A percentile compares a stretch with the other conserved stretches of the same genome.
Conservation (phyloP, 2,888 invertebrate species). For the Pollenia angustigena region DNA sequence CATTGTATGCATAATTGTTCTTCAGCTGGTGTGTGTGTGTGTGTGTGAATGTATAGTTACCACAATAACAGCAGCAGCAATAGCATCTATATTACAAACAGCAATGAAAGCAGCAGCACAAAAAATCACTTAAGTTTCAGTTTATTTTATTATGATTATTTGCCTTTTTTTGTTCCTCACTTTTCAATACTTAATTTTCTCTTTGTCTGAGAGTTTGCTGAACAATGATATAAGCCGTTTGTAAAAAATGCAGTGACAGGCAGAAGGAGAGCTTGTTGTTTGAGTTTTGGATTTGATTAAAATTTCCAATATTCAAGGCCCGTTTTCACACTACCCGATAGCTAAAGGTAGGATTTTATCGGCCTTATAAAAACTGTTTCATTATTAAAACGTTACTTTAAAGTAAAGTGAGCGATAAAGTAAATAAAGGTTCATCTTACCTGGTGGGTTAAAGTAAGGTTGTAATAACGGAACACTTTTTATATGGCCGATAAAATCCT, state of each 20-base stretch:
- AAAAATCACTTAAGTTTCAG: constrained; percentile 67
- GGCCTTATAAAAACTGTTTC: no score
- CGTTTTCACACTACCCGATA: no score
- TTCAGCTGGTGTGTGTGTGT: constrained; percentile 33
- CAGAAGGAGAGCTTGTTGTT: no score
- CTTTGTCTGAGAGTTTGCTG: background rate
- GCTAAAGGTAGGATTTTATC: no score
- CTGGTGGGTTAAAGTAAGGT: no score
- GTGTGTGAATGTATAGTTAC: background rate
- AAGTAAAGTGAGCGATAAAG: no score
- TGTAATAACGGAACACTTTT: no score
- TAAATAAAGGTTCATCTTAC: no score
- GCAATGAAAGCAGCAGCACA: constrained; percentile 42
- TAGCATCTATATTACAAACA: constrained; percentile 16
- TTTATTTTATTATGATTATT: constrained; percentile 53
- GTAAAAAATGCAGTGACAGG: background rate
- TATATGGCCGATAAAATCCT: no score
- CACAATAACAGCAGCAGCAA: background rate
- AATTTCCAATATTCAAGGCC: no score
- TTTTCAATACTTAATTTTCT: background rate
- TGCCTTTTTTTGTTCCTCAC: background rate
- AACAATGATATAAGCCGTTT: background rate
- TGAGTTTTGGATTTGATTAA: no score
- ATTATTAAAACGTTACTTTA: no score
- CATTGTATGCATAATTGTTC: constrained; percentile 67